Conservation (phyloP, 1,140 invertebrate genomes). For the Drosophila navojoa region DNA sequence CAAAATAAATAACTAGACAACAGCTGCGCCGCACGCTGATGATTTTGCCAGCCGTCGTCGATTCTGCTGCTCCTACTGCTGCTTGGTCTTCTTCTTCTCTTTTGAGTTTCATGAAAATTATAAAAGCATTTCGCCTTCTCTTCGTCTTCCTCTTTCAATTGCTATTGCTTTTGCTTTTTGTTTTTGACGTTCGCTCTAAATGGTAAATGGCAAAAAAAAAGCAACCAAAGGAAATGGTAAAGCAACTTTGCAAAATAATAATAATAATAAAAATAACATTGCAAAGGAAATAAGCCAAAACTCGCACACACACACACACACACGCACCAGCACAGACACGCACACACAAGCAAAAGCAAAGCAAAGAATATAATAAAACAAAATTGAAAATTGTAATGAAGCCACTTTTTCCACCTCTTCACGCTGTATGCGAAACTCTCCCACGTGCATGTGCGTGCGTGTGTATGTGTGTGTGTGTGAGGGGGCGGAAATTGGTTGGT, state of each 20-base stretch:
- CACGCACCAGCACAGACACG: background rate
- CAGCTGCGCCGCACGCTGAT: slow-evolving; percentile 53
- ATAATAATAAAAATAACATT: slow-evolving; percentile 73
- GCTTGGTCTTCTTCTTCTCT: background rate
- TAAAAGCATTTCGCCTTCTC: slow-evolving; percentile 54
- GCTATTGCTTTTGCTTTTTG: slow-evolving; percentile 14
- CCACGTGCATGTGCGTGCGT: slow-evolving; percentile 10
- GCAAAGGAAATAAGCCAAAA: slow-evolving; percentile 47
- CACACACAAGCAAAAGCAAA: slow-evolving; percentile 27
- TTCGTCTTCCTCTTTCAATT: background rate
- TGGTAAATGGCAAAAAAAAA: slow-evolving; percentile 12
- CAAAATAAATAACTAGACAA: slow-evolving; percentile 75
- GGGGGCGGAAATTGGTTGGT: slow-evolving; percentile 71
- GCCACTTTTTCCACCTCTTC: slow-evolving; percentile 67
- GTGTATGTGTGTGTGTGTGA: slow-evolving; percentile 36
- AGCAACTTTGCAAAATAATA: slow-evolving; percentile 65
- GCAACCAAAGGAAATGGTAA: slow-evolving; percentile 34
- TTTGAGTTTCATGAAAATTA: slow-evolving; percentile 43
- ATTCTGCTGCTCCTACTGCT: background rate
- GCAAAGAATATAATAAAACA: slow-evolving; percentile 70
- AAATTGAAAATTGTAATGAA: slow-evolving; percentile 82
- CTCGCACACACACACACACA: background rate
- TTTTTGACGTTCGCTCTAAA: slow-evolving; percentile 16
- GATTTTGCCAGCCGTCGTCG: slow-evolving; percentile 20
- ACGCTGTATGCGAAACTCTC: slow-evolving; percentile 3